Base-by-base conservation (phyloP, 2,888 invertebrate genomes). In the Ellobium chinense region DNA sequence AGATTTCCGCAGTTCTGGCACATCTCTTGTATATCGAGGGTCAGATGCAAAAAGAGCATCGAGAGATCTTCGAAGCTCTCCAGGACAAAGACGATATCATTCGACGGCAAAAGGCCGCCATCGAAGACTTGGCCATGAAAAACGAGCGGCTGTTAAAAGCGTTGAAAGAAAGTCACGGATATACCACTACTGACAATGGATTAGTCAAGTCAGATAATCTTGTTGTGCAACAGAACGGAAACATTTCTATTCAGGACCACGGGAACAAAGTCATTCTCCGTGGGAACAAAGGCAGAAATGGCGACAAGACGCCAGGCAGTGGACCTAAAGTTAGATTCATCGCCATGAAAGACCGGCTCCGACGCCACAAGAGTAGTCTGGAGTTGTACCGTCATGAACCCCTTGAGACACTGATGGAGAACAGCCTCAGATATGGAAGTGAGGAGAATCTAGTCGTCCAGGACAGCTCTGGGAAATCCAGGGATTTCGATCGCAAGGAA, bases 281-380 rank as follows among this genome's bases (percentile, higher is more conserved):
- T 1, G 34, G 76, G 5, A 78, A 60, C 69, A 85, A 84, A 70
- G 83, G 79, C 29, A 83, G 63, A 34, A 54, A 73, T 14, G 73
- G 58, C 14, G 68, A 56, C 29, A 24, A 37, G n/a, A 4, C 21
- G 5, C 18, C 73, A 1, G 83, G 84, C 21, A 68, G 74, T 37
- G 80, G 82, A 18, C 72, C 81, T 21, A 87, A 82, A 65, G 85
- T 88, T 3, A 85, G 86, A 54, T 87, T 89, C 72, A 85, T 84
- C 12, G 84, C 85, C 56, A 85, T 89, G 84, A 87, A 87, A 31
- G 89, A 90, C 72, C 86, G 86, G 69, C 79, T 89, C 24, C 83
- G 87, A 27, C 87, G 88, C n/a, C 89, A 89, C 75, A 83, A 89
- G 69, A 89, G 90, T 76, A 89, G 88, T 66, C 78, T 90, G 63